Evolutionary conservation across 1,140 invertebrate genomes (phyloP), one percentile per base, ranked within the genome.

Genomic region (Nilaparvata lugens): DNA sequence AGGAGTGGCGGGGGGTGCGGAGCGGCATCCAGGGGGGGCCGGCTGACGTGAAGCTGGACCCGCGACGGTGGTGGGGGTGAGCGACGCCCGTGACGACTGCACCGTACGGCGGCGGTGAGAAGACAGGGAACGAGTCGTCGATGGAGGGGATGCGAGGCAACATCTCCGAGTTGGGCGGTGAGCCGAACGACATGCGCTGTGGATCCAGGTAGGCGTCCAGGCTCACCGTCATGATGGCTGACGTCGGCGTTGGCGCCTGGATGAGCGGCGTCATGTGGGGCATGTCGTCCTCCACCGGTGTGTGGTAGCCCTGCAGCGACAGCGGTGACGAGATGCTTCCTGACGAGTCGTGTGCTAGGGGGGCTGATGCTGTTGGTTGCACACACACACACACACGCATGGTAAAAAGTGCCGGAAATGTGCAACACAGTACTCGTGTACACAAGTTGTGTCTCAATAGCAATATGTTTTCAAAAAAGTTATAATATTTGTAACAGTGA

Each of bases 151-250:
- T 81, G 14, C 84, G 66, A 40, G 61, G 62, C 0, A 68, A 65
- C 19, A 68, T 54, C 35, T 67, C 67, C 16, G 65, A 85, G 40
- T 85, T 87, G 61, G 87, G 85, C 1, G 87, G 87, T 2, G 88
- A 87, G 56, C 85, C 83, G 69, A 87, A 88, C 2, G 87, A 88
- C 58, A 89, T 84, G 23, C 86, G 76, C 4, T 83, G 80, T 0
- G 88, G 88, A 63, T 94, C 91, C 45, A 93, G 76, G 69, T 92
- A 95, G 3, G 85, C 89, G 58, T 93, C 91, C 2, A 93, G 79
- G 2, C 89, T 89, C 13, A 86, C 82, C 1, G 90, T 90, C 76
- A 89, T 83, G 1, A 88, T 79, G 0, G 91, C 90, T 1, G 90
- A 93, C 65, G 87, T 90, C 0, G 90, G 90, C 0, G 91, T 90